A percentile compares a stretch with the other conserved stretches of the same genome.
Evolutionary conservation across 2,888 invertebrate genomes (phyloP).

Genomic region (Cephus pulcher): DNA sequence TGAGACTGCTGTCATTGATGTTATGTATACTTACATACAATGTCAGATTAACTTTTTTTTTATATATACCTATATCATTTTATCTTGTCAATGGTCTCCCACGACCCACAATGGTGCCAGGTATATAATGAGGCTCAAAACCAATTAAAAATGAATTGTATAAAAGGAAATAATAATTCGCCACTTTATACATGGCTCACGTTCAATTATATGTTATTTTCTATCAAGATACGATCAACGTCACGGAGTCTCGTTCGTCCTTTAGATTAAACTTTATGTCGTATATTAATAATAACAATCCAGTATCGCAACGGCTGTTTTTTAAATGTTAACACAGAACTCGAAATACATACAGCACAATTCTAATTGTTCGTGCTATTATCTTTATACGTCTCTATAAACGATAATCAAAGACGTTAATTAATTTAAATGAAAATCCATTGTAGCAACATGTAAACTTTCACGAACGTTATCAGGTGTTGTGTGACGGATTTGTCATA

Average conservation of each 20-base stretch:
- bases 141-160: constrained; percentile 16
- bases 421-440: background rate
- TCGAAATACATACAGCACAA: background rate
- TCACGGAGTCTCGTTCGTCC: background rate
- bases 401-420: background rate
- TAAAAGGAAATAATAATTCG: constrained; percentile 14
- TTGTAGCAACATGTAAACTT: background rate
- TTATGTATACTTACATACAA: constrained; percentile 20
- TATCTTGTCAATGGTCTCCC: constrained; percentile 12
- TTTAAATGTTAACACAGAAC: background rate
- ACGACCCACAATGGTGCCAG: constrained; percentile 10
- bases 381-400: background rate
- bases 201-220: background rate
- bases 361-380: background rate
- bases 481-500: background rate
- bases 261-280: background rate
- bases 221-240: background rate
- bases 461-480: background rate
- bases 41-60: constrained; percentile 18
- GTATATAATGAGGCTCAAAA: constrained; percentile 16
- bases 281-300: background rate
- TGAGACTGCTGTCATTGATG: constrained; percentile 27
- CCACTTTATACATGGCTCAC: background rate
- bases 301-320: background rate
- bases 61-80: constrained; percentile 10